Conservation (phyloP, 2,888 invertebrate species). For the Chymomyza procnemis region DNA sequence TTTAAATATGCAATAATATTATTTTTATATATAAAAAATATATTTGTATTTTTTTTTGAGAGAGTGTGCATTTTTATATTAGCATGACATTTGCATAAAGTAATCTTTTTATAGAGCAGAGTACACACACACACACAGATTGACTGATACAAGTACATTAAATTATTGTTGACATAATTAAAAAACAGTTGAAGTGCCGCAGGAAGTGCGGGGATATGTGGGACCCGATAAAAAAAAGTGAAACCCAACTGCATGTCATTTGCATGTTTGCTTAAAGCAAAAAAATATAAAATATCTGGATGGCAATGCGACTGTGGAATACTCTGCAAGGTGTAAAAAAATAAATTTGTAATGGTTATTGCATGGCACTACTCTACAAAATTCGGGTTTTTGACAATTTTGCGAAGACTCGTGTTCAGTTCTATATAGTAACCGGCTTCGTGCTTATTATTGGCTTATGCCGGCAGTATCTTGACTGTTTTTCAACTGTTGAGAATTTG, state of each 20-base stretch:
- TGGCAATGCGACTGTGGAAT: too few relatives aligned
- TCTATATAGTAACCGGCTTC: too few relatives aligned
- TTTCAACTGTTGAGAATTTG: too few relatives aligned
- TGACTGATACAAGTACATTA: constrained; percentile 46
- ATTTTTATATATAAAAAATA: too few relatives aligned
- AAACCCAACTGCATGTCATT: constrained; percentile 22
- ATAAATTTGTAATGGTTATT: too few relatives aligned
- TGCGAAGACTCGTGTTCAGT: too few relatives aligned
- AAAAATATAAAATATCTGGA: too few relatives aligned
- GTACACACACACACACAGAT: constrained; percentile 3
- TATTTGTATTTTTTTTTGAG: not conserved
- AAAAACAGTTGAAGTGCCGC: constrained; percentile 38
- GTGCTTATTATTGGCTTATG: too few relatives aligned
- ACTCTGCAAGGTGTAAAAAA: too few relatives aligned
- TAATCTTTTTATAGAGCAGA: constrained; percentile 52
- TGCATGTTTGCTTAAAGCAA: constrained; percentile 16
- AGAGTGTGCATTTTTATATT: constrained; percentile 11
- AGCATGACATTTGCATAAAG: constrained; percentile 41
- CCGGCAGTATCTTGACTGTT: too few relatives aligned
- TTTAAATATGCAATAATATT: not conserved
- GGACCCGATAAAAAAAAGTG: constrained; percentile 1
- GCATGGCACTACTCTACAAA: too few relatives aligned
- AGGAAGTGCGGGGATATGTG: constrained; percentile 21
- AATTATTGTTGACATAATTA: constrained; percentile 63
- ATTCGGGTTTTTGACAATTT: too few relatives aligned